These are phyloP conservation scores for Teleopsis dalmanni DNA, from an alignment of 1,140 invertebrate species.

Conservation along the genomic window DNA sequence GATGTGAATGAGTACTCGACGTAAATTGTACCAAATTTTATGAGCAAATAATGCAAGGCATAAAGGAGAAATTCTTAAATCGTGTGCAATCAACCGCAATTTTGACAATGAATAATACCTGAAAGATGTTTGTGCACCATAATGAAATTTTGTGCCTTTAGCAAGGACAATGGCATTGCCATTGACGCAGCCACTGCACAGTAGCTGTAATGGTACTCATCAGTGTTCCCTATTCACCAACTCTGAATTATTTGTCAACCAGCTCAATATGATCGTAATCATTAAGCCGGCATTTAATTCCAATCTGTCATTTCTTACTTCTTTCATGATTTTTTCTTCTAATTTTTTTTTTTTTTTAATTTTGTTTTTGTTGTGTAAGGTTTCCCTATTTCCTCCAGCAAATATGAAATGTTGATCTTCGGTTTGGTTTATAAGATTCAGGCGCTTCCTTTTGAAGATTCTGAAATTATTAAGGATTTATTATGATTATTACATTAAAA, in stretches of 20 bases:
- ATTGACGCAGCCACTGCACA: neutral
- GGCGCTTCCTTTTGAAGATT: slow-evolving; percentile 37
- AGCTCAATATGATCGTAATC: slow-evolving; percentile 13
- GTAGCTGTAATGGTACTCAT: neutral
- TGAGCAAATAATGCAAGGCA: too few relatives aligned
- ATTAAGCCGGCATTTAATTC: slow-evolving; percentile 30
- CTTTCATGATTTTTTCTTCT: neutral
- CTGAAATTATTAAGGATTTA: slow-evolving; percentile 43
- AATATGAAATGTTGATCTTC: neutral
- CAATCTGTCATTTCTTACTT: slow-evolving; percentile 22
- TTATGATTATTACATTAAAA: slow-evolving; percentile 45
- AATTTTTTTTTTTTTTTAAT: neutral
- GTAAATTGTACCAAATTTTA: too few relatives aligned
- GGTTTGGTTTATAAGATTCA: too few relatives aligned
- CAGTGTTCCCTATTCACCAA: too few relatives aligned
- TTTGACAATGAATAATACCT: slow-evolving; percentile 24
- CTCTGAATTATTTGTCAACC: neutral
- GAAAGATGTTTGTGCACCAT: neutral
- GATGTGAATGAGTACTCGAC: too few relatives aligned
- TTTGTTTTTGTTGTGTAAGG: neutral
- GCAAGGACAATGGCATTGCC: slow-evolving; percentile 1
- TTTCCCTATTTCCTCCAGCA: too few relatives aligned
- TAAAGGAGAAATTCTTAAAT: slow-evolving; percentile 21
- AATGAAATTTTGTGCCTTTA: neutral
- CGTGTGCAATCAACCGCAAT: slow-evolving; percentile 42